Percentiles rank a stretch among this genome's conserved stretches.
Conservation (phyloP, 2,888 invertebrate species). For the Papilio elwesi region DNA sequence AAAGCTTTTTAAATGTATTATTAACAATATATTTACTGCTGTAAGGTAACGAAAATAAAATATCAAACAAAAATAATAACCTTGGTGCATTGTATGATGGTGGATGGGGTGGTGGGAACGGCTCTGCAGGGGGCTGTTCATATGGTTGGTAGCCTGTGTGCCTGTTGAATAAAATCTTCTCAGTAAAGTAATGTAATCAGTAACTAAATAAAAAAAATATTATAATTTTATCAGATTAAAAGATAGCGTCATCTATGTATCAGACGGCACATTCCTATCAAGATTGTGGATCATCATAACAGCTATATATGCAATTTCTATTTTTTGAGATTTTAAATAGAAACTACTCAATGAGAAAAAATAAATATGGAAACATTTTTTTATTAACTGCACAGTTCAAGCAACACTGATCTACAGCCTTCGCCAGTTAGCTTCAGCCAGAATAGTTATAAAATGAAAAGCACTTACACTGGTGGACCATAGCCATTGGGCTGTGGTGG, state of each 20-base stretch:
- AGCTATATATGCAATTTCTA: conserved; percentile 18
- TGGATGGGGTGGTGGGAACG: conserved; percentile 68
- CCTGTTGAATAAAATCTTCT: conserved; percentile 49
- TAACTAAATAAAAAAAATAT: neutral
- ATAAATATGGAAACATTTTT: neutral
- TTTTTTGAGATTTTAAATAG: neutral
- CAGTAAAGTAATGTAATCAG: neutral
- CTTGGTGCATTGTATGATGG: conserved; percentile 68
- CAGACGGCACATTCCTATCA: conserved; percentile 84
- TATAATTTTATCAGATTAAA: conserved; percentile 56
- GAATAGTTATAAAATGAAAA: neutral
- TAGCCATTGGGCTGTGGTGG: conserved; percentile 71
- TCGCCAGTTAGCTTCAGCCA: too few relatives aligned
- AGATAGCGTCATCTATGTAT: conserved; percentile 77
- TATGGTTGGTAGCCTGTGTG: conserved; percentile 78
- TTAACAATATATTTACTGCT: neutral
- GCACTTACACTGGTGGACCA: conserved; percentile 68
- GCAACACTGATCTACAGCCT: too few relatives aligned
- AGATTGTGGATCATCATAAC: conserved; percentile 75
- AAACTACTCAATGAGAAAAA: neutral
- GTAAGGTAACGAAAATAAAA: neutral
- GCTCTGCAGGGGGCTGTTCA: conserved; percentile 69
- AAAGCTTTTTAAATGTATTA: conserved; percentile 6
- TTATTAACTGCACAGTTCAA: too few relatives aligned
- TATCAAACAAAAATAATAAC: conserved; percentile 50